phyloP scores from a whole-genome alignment of 2,113 vertebrate genomes.

The Istiophorus platypterus region DNA sequence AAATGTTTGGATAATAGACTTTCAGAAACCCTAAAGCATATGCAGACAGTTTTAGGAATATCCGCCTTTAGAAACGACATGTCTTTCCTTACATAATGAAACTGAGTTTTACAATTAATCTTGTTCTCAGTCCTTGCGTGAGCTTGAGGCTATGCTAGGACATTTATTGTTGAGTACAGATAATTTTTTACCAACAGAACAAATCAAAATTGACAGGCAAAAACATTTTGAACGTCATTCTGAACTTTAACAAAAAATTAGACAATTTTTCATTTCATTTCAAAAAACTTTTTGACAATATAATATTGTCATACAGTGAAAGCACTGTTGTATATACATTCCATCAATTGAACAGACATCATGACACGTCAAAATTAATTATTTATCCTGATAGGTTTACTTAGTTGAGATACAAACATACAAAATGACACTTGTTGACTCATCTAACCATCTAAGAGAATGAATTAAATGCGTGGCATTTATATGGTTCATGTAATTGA shows the following conservation, averaged over 20 bases:
- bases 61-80: no score
- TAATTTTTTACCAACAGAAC: background rate
- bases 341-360: background rate
- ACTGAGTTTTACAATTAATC: background rate
- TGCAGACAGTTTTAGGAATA: background rate
- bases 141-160: background rate
- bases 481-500: background rate
- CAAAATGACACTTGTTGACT: background rate
- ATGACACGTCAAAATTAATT: no score
- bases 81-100: background rate
- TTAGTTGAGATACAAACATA: background rate
- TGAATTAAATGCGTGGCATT: background rate
- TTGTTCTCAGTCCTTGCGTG: background rate
- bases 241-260: no score
- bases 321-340: no score
- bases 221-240: no score
- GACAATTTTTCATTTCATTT: no score
- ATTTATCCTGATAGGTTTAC: background rate
- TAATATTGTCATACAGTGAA: no score
- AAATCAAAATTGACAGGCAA: background rate
- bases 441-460: background rate
- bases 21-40: background rate
- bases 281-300: no score
- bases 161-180: background rate
- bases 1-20: conserved; percentile 26